phyloP scores from a whole-genome alignment of 2,113 vertebrate genomes.

The Baryphthengus martii region DNA sequence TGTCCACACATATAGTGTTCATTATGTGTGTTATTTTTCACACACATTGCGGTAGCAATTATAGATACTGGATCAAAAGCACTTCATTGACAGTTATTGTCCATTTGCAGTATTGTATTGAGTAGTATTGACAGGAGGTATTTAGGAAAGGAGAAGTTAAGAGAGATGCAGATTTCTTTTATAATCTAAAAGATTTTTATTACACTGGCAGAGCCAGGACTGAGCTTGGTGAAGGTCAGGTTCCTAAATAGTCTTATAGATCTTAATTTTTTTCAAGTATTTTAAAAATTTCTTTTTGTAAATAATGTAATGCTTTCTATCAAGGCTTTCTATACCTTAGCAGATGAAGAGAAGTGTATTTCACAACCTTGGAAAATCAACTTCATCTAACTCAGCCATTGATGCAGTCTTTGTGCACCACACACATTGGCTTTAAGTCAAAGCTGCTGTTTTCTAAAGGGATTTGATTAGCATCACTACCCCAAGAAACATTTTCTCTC shows the following conservation, averaged over 20 bases:
- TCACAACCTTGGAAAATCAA: not conserved
- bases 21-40: not conserved
- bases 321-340: not conserved
- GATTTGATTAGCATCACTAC: not conserved
- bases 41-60: not conserved
- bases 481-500: not conserved
- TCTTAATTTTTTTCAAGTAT: not conserved
- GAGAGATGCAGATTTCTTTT: not conserved
- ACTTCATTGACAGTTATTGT: not conserved
- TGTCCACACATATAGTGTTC: rapidly evolving
- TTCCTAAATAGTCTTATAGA: not conserved
- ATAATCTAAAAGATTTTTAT: not conserved
- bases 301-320: not conserved
- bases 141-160: not conserved
- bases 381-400: not conserved
- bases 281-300: not conserved
- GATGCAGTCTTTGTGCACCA: not conserved
- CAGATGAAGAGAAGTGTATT: not conserved
- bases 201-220: not conserved
- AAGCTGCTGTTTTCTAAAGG: not conserved
- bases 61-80: not conserved
- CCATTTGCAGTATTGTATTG: not conserved
- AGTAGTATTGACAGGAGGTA: not conserved
- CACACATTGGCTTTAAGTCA: not conserved
- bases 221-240: not conserved